Conservation (phyloP, 2,113 vertebrate genomes). For the Atlantisia rogersi region DNA sequence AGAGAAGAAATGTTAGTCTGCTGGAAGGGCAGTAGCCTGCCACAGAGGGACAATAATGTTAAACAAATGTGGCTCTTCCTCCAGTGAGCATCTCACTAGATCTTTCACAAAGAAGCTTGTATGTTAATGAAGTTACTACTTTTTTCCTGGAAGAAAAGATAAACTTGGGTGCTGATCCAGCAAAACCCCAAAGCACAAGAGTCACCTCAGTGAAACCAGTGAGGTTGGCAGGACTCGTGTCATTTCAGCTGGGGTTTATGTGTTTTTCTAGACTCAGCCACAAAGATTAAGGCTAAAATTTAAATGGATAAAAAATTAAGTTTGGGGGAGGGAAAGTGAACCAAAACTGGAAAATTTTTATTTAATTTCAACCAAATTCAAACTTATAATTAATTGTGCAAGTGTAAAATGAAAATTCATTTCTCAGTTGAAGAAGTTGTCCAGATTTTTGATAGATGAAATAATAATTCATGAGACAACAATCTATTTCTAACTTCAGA, state of each 20-base stretch:
- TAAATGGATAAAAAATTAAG: background rate
- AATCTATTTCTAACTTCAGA: background rate
- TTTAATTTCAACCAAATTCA: background rate
- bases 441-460: background rate
- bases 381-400: background rate
- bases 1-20: background rate
- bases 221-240: background rate
- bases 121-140: background rate
- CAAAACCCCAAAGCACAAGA: background rate
- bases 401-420: background rate
- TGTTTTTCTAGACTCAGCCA: background rate
- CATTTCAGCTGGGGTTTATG: background rate
- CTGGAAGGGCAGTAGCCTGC: background rate
- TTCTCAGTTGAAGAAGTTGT: background rate
- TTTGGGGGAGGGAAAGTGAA: background rate
- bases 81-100: rapidly evolving
- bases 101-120: background rate
- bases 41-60: background rate
- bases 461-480: background rate
- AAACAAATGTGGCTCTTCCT: no score
- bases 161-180: background rate
- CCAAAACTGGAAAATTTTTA: background rate
- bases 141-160: background rate
- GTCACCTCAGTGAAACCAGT: background rate
- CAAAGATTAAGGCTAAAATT: background rate